Percentiles rank a stretch among this genome's conserved stretches.
phyloP scores from a whole-genome alignment of 2,113 vertebrate species.

The Trogon melanurus region DNA sequence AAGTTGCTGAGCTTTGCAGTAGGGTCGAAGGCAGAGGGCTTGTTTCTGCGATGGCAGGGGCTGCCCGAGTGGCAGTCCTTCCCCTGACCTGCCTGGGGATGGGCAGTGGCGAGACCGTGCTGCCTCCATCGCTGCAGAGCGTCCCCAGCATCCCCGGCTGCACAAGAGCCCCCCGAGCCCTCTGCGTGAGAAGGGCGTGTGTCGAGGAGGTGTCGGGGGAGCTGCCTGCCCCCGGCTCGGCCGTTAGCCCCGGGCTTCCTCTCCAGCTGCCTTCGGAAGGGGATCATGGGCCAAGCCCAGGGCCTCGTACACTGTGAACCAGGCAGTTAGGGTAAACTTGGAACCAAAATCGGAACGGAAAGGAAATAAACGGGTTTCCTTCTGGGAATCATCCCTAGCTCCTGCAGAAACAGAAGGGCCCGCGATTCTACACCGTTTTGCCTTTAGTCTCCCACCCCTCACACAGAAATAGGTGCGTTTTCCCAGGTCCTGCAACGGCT shows the following conservation, averaged over 20 bases:
- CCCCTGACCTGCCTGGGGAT: neutral
- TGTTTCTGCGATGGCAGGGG: neutral
- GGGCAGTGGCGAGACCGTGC: neutral
- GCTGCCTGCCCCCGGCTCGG: neutral
- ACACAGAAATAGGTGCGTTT: neutral
- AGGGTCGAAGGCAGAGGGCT: neutral
- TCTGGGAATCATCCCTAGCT: neutral
- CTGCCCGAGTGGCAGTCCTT: neutral
- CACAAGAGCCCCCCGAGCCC: neutral
- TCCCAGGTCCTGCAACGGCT: neutral
- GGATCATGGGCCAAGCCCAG: neutral
- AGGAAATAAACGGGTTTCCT: conserved; percentile 1
- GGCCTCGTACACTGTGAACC: conserved; percentile 34
- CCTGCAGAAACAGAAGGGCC: conserved; percentile 30
- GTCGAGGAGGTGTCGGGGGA: neutral
- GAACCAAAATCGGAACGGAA: conserved; percentile 35
- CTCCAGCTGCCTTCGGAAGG: conserved; percentile 5
- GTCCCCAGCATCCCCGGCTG: neutral
- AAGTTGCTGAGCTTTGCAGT: neutral
- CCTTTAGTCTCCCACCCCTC: conserved; percentile 49
- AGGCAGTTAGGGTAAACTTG: neutral
- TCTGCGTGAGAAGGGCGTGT: accelerated
- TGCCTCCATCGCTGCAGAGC: neutral
- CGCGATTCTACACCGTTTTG: conserved; percentile 55
- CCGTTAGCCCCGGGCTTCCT: neutral